These are phyloP conservation scores for Camelus bactrianus DNA, from an alignment of 2,113 vertebrate species.

Conservation along the genomic window DNA sequence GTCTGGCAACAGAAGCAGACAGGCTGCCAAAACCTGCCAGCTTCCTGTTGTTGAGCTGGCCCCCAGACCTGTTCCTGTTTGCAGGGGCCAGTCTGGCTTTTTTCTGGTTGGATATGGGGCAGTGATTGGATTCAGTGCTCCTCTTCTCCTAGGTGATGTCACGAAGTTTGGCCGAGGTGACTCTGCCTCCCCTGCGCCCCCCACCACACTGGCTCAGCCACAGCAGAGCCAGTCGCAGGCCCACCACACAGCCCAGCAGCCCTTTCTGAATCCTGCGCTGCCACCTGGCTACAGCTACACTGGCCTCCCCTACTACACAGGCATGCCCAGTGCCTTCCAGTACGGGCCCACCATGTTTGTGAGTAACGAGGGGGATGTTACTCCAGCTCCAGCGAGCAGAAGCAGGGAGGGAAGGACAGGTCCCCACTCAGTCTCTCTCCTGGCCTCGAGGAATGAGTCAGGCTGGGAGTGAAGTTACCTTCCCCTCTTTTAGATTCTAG, in stretches of 20 bases:
- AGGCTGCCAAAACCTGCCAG: not conserved
- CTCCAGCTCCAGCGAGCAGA: not conserved
- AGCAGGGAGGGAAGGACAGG: not conserved
- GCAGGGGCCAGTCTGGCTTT: not conserved
- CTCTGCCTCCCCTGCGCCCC: constrained; percentile 95
- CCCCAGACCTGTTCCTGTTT: not conserved
- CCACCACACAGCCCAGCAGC: constrained; percentile 95
- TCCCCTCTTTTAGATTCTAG: not conserved
- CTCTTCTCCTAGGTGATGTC: constrained; percentile 91
- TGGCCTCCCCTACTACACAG: constrained; percentile 96
- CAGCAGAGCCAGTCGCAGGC: constrained; percentile 93
- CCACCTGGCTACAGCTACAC: constrained; percentile 98
- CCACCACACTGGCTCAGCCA: constrained; percentile 92
- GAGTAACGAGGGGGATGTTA: constrained; percentile 77
- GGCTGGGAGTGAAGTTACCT: not conserved
- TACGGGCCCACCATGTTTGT: constrained; percentile 97
- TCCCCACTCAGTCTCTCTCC: not conserved
- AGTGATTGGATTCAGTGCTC: not conserved
- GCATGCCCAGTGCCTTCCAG: constrained; percentile 96
- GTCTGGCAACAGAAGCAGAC: not conserved
- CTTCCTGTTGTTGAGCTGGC: not conserved
- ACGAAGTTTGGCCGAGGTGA: constrained; percentile 97
- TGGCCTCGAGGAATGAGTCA: not conserved
- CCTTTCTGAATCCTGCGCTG: constrained; percentile 94
- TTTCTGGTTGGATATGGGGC: not conserved